Evolutionary conservation across 2,797 vertebrate genomes (phyloP), one percentile per base, ranked within the genome.

Genomic region (Neosalanx taihuensis): DNA sequence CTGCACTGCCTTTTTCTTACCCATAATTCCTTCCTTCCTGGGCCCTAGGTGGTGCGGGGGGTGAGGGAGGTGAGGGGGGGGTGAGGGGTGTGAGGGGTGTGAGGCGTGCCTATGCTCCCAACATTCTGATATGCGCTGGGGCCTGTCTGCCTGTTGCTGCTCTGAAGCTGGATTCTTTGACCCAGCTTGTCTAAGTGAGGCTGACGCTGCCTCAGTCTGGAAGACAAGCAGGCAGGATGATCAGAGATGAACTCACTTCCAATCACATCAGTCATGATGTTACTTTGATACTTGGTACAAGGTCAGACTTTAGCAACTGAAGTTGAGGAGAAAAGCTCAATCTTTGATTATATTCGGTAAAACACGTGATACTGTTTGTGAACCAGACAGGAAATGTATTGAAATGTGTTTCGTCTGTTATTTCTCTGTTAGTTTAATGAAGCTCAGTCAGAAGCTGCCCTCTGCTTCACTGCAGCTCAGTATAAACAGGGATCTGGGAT

Each of bases 131-230:
- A 89, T 90, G 69, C 71, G 86, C 85, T 88, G 61, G 63, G 88
- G 84, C 86, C 87, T 90, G 87, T 88, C 78, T 87, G 84, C 86
- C 87, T 90, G 87, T 88, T 78, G 29, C 77, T 69, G 74, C 53
- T 1, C 64, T 70, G 49, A 29, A 62, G 66, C 66, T 33, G 67
- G 84, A 88, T 85, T 86, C 79, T 83, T 86, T 84, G 73, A 73
- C 77, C 67, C 64, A 5, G 72, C 20, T 65, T 72, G 67, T 2
- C 33, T 79, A n/a, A 46, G 17, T 57, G 33, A 15, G 9, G 15
- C 4, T 18, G 56, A 23, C 23, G 18, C n/a, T 58, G 6, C 35
- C 6, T 3, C 5, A 37, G 5, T 6, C 35, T 37, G 35, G 7
- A 6, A 7, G 5, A 37, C 35, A 5, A 37, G 35, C 5, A 37